Evolutionary conservation across 2,888 invertebrate species (phyloP).

Genomic region (Crossocerus cetratus): DNA sequence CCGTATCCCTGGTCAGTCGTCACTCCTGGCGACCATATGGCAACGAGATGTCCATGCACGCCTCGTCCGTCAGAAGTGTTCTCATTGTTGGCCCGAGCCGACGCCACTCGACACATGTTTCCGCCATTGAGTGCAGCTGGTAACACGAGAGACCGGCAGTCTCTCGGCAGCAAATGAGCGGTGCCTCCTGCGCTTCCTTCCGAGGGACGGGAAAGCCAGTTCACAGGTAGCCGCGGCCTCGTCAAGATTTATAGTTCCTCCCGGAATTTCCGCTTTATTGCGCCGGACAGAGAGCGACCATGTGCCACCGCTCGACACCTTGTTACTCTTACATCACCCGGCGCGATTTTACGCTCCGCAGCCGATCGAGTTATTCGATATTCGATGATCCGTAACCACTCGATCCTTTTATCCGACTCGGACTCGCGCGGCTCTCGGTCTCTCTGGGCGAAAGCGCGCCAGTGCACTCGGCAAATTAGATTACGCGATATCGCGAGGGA

Average conservation of each 20-base stretch:
- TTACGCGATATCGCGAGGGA: conserved; percentile 21
- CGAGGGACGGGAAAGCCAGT: conserved; percentile 25
- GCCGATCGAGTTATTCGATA: no score
- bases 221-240: conserved; percentile 9
- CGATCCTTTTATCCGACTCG: not conserved
- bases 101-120: conserved; percentile 48
- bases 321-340: not conserved
- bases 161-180: conserved; percentile 20
- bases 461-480: conserved; percentile 34
- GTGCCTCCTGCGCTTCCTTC: not conserved
- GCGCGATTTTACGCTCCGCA: no score
- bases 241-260: conserved; percentile 39
- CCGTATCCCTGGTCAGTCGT: conserved; percentile 27
- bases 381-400: not conserved
- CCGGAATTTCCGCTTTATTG: conserved; percentile 12
- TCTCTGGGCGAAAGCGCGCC: conserved; percentile 32
- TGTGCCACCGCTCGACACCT: not conserved
- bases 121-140: conserved; percentile 22
- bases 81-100: conserved; percentile 48
- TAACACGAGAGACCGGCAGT: conserved; percentile 1
- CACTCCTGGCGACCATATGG: conserved; percentile 55
- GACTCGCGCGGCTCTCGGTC: conserved; percentile 20
- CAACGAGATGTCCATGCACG: conserved; percentile 28
- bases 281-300: not conserved
- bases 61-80: conserved; percentile 39